Evolutionary conservation across 2,797 vertebrate species (phyloP).

Genomic region (Lagodon rhomboides): DNA sequence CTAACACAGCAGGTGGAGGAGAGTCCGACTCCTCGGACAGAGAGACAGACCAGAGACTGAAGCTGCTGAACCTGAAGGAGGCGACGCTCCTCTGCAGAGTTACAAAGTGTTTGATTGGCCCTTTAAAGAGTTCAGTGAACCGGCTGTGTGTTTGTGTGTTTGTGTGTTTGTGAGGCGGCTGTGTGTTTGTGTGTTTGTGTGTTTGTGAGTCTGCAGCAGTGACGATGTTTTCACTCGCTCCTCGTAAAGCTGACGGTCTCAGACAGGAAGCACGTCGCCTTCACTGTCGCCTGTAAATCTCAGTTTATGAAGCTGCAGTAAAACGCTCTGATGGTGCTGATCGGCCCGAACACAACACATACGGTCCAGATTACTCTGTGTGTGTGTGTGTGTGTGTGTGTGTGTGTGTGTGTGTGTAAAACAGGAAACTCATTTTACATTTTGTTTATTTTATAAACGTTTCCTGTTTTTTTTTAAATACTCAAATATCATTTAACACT

Average conservation of each 20-base stretch:
- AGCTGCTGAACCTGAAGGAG: not conserved
- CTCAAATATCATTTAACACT: too few species aligned
- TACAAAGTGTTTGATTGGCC: not conserved
- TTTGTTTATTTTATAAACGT: too few species aligned
- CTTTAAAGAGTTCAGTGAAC: not conserved
- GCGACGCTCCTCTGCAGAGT: too few species aligned
- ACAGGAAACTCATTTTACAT: too few species aligned
- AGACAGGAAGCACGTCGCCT: not conserved
- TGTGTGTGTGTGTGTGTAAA: slow-evolving; percentile 9
- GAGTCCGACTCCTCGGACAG: too few species aligned
- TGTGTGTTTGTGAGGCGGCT: too few species aligned
- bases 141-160: too few species aligned
- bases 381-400: slow-evolving; percentile 1
- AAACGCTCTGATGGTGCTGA: slow-evolving; percentile 40
- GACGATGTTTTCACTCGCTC: slow-evolving; percentile 41
- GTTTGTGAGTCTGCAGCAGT: slow-evolving; percentile 19
- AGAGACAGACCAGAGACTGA: not conserved
- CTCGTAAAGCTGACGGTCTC: slow-evolving; percentile 15
- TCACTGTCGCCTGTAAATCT: slow-evolving; percentile 38
- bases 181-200: not conserved
- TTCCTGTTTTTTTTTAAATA: too few species aligned
- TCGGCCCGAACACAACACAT: slow-evolving; percentile 33
- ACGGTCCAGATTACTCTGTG: slow-evolving; percentile 24
- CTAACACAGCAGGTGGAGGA: slow-evolving; percentile 8
- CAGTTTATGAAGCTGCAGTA: slow-evolving; percentile 25